Conservation (phyloP, 2,797 vertebrate genomes). For the Ceryle rudis region DNA sequence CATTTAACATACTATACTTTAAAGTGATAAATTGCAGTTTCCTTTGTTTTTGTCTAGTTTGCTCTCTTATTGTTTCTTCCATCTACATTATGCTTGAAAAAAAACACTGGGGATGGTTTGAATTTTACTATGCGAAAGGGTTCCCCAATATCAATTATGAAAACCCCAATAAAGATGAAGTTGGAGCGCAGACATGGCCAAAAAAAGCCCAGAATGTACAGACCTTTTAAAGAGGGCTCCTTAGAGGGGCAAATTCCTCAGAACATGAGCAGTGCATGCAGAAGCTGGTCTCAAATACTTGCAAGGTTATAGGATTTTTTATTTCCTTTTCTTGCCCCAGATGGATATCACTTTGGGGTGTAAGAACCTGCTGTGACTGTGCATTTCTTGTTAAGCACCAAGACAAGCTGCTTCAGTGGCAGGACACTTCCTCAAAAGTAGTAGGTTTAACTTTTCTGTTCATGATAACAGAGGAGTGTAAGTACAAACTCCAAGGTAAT, state of each 20-base stretch:
- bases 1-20: constrained; percentile 16
- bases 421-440: neutral
- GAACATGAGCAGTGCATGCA: neutral
- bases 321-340: neutral
- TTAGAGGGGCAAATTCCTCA: neutral
- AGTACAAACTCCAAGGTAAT: neutral
- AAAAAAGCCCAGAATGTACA: neutral
- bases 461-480: neutral
- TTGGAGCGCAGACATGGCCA: neutral
- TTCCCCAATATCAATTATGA: neutral
- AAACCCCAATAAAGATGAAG: neutral
- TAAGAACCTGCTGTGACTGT: neutral
- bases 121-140: neutral
- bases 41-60: constrained; percentile 21
- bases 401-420: neutral
- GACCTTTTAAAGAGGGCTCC: neutral
- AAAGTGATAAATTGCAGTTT: constrained; percentile 19
- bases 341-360: neutral
- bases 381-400: neutral
- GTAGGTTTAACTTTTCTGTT: neutral
- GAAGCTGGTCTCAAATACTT: neutral
- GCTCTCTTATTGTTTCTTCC: neutral
- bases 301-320: neutral
- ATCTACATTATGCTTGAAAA: neutral
- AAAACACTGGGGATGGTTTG: neutral